These are phyloP conservation scores for Neodontobutis hainanensis DNA, from an alignment of 2,113 vertebrate genomes.

Conservation along the genomic window DNA sequence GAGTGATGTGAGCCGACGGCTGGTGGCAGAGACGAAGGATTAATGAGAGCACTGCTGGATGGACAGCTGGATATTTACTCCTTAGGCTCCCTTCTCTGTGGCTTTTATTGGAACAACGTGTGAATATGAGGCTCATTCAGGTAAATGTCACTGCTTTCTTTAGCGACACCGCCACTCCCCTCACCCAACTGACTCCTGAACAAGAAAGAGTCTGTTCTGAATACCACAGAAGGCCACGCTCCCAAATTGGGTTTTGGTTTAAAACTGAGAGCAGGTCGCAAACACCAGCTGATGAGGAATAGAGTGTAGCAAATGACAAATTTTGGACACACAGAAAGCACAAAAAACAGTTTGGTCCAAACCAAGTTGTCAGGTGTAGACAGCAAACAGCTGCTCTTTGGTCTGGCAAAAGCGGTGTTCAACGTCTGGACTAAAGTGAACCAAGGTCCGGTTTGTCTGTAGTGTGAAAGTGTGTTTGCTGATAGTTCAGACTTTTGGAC, in stretches of 20 bases:
- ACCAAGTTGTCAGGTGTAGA: too few relatives aligned
- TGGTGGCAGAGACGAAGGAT: slow-evolving; percentile 44
- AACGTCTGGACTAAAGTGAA: too few relatives aligned
- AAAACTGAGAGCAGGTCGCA: background rate
- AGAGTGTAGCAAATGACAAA: background rate
- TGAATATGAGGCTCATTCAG: slow-evolving; percentile 35
- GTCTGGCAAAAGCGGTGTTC: too few relatives aligned
- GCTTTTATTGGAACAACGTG: slow-evolving; percentile 50
- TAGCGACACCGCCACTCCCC: slow-evolving; percentile 46
- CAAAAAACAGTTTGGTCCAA: too few relatives aligned
- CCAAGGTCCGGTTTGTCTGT: too few relatives aligned
- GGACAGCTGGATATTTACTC: slow-evolving; percentile 53
- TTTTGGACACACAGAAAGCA: background rate
- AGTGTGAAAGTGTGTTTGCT: too few relatives aligned
- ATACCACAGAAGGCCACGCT: slow-evolving; percentile 39
- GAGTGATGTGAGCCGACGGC: slow-evolving; percentile 17
- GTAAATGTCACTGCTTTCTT: slow-evolving; percentile 76
- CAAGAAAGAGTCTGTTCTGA: slow-evolving; percentile 58
- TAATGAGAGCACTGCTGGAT: slow-evolving; percentile 25
- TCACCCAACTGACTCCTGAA: slow-evolving; percentile 36
- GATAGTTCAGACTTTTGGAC: too few relatives aligned
- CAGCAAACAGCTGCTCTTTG: too few relatives aligned
- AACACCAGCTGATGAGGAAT: background rate
- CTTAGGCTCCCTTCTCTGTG: slow-evolving; percentile 30
- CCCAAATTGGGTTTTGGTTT: slow-evolving; percentile 34